Conservation (phyloP, 1,140 invertebrate species). For the Papilio dardanus region DNA sequence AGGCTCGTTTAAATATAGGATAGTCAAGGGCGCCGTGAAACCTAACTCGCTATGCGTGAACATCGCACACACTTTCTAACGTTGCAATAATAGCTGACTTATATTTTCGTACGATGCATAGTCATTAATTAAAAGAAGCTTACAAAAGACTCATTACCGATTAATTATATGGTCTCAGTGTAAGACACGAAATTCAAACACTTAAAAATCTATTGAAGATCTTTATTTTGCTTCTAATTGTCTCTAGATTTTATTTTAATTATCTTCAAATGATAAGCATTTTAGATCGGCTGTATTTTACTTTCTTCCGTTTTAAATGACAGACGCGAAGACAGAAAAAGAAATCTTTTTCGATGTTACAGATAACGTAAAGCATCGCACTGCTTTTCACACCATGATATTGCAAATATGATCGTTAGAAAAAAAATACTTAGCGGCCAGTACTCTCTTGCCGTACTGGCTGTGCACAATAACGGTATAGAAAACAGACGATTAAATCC, state of each 20-base stretch:
- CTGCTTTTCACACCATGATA: slow-evolving; percentile 26
- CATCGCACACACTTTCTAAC: slow-evolving; percentile 61
- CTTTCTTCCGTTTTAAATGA: slow-evolving; percentile 10
- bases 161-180: slow-evolving; percentile 68
- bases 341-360: slow-evolving; percentile 24
- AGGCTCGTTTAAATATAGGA: slow-evolving; percentile 27
- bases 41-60: slow-evolving; percentile 37
- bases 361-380: slow-evolving; percentile 16
- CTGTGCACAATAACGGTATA: slow-evolving; percentile 26
- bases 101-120: slow-evolving; percentile 54
- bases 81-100: slow-evolving; percentile 54
- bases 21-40: slow-evolving; percentile 35
- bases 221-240: not conserved
- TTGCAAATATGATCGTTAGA: slow-evolving; percentile 32
- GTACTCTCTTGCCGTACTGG: slow-evolving; percentile 9
- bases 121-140: slow-evolving; percentile 68
- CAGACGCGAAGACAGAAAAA: slow-evolving; percentile 18
- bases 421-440: slow-evolving; percentile 20
- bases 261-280: not conserved
- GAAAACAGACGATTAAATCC: slow-evolving; percentile 32
- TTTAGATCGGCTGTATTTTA: not conserved
- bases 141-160: slow-evolving; percentile 61
- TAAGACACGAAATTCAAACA: slow-evolving; percentile 56
- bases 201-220: not conserved
- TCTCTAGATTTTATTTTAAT: not conserved